Conservation (phyloP, 2,797 vertebrate genomes). For the Anas capensis region DNA sequence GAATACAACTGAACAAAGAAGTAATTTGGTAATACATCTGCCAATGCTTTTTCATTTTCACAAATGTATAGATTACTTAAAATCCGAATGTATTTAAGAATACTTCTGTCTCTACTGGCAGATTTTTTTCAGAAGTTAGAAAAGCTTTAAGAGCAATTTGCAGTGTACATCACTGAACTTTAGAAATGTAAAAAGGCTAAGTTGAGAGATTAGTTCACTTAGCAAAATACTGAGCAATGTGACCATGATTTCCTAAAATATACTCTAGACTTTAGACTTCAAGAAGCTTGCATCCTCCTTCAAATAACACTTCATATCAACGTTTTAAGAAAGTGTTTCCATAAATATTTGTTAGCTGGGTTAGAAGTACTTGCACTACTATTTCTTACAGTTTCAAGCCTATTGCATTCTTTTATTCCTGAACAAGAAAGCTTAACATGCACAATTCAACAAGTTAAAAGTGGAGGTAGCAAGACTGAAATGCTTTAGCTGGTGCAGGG, state of each 20-base stretch:
- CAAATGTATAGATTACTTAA: not conserved
- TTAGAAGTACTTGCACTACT: not conserved
- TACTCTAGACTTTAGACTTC: not conserved
- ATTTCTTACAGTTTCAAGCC: not conserved
- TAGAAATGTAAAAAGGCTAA: not conserved
- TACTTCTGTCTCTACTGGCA: not conserved
- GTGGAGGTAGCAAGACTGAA: slow-evolving; percentile 54
- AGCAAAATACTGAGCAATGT: not conserved
- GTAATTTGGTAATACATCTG: not conserved
- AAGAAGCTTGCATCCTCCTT: not conserved
- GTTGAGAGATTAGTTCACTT: not conserved
- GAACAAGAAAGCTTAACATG: slow-evolving; percentile 35
- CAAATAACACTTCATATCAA: not conserved
- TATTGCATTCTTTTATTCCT: not conserved
- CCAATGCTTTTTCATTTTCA: not conserved
- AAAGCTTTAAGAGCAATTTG: not conserved
- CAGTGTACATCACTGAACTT: not conserved
- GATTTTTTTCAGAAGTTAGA: not conserved
- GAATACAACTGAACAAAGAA: not conserved
- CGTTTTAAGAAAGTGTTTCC: not conserved
- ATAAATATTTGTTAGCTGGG: not conserved
- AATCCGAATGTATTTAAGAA: not conserved
- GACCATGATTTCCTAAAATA: not conserved
- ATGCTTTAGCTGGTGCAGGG: slow-evolving; percentile 23
- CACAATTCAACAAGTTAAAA: slow-evolving; percentile 9